Base-by-base conservation (phyloP, 2,113 vertebrate species). In the Xerus inauris region DNA sequence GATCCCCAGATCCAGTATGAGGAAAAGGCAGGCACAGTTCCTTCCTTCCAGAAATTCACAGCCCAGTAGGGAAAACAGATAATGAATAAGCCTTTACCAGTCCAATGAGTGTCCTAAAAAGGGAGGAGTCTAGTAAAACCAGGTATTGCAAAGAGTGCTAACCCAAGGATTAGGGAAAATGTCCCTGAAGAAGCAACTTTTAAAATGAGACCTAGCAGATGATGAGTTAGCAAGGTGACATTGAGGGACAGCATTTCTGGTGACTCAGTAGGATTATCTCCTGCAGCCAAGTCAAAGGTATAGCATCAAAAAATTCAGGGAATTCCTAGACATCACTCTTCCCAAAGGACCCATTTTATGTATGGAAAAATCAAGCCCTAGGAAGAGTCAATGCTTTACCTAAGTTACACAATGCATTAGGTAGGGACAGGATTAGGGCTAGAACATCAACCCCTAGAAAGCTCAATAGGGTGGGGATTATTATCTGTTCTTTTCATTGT, bases 281-380 rank as follows among this genome's bases (percentile, higher is more conserved):
- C 35, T 73, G 51, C 90, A 80, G 10, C 57, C 49, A n/a, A 83
- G 62, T 49, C 40, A 82, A 82, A 87, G 59, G 59, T 62, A 69
- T 28, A 83, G 42, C 65, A 77, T 80, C 65, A 89, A 19, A 77
- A 42, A 81, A 91, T 81, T 89, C 47, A 67, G 57, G 17, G 19
- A 49, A 2, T 16, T 24, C 20, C 90, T 81, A 91, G 32, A 72
- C 38, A 77, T 59, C 11, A 40, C 47, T 91, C 47, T 97, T 77
- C 91, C 79, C 38, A 82, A 76, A 90, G 76, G 57, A 13, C n/a
- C 20, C 35, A 57, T 93, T 76, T 94, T 72, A 76, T 51, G 47
- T 62, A 49, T 69, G 45, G 47, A 32, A 80, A 94, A 89, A 72
- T 72, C 47, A 89, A 95, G 4, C 9, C 28, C 40, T 49, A 59